Conservation (phyloP, 2,113 vertebrate genomes). For the Ictidomys tridecemlineatus region DNA sequence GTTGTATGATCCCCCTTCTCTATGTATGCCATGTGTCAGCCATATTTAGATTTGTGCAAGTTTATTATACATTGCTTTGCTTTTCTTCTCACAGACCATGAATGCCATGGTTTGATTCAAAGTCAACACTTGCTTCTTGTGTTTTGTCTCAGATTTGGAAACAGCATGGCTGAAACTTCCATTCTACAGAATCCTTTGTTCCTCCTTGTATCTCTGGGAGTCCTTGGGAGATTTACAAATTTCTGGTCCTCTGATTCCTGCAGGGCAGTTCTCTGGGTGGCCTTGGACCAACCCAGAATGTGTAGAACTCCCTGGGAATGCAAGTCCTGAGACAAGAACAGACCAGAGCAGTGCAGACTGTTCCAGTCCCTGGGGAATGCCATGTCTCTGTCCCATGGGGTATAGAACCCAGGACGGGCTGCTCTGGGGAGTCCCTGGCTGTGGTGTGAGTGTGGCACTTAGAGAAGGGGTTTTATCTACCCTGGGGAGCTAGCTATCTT, state of each 20-base stretch:
- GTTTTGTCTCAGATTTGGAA: conserved; percentile 40
- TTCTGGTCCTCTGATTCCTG: neutral
- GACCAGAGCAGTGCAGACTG: neutral
- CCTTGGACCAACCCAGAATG: neutral
- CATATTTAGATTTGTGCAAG: neutral
- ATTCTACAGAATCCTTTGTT: neutral
- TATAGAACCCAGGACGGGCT: neutral
- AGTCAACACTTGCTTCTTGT: neutral
- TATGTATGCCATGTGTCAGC: neutral
- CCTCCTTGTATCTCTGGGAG: neutral
- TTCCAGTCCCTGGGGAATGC: neutral
- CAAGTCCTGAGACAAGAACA: neutral
- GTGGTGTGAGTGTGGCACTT: neutral
- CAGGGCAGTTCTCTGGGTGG: neutral
- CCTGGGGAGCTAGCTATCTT: neutral
- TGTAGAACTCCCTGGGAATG: neutral
- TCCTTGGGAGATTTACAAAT: neutral
- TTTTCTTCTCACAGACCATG: neutral
- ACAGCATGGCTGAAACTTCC: neutral
- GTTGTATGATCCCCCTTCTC: neutral
- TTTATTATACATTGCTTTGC: neutral
- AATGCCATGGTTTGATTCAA: neutral
- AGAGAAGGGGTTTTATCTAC: neutral
- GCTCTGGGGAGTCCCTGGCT: neutral
- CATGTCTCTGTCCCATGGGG: neutral